A percentile compares a stretch with the other conserved stretches of the same genome.
These are phyloP conservation scores for Selene dorsalis DNA, from an alignment of 2,797 vertebrate species.

Conservation along the genomic window DNA sequence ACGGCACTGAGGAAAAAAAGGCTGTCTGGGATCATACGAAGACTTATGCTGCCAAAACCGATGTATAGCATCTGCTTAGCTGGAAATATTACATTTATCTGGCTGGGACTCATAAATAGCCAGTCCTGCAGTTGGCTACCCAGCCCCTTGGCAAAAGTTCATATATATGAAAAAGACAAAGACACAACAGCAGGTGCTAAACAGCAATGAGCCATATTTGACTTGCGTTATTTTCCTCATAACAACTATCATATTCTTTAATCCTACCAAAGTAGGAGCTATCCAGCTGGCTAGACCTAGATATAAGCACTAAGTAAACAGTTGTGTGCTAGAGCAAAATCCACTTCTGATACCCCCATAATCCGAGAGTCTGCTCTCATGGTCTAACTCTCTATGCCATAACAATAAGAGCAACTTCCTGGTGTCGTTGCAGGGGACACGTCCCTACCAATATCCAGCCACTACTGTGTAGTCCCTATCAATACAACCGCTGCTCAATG, in stretches of 20 bases:
- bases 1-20: not conserved
- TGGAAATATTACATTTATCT: not conserved
- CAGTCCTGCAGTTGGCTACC: not conserved
- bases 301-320: constrained; percentile 57
- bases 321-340: constrained; percentile 42
- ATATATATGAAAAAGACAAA: constrained; percentile 8
- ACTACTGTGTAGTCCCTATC: no score
- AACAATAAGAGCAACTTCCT: not conserved
- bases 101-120: not conserved
- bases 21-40: not conserved
- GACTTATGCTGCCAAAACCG: not conserved
- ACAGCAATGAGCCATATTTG: constrained; percentile 32
- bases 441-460: no score
- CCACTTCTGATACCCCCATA: constrained; percentile 42
- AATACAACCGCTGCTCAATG: no score
- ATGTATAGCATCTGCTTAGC: not conserved
- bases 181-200: constrained; percentile 36
- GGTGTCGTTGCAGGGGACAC: no score
- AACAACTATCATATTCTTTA: constrained; percentile 50
- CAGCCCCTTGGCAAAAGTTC: not conserved
- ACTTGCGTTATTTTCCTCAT: constrained; percentile 38
- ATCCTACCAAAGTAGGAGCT: constrained; percentile 37
- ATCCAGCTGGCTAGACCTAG: constrained; percentile 62
- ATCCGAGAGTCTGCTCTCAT: constrained; percentile 53
- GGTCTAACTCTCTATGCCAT: constrained; percentile 16